phyloP scores from a whole-genome alignment of 2,888 invertebrate genomes.

The Hemaris fuciformis region DNA sequence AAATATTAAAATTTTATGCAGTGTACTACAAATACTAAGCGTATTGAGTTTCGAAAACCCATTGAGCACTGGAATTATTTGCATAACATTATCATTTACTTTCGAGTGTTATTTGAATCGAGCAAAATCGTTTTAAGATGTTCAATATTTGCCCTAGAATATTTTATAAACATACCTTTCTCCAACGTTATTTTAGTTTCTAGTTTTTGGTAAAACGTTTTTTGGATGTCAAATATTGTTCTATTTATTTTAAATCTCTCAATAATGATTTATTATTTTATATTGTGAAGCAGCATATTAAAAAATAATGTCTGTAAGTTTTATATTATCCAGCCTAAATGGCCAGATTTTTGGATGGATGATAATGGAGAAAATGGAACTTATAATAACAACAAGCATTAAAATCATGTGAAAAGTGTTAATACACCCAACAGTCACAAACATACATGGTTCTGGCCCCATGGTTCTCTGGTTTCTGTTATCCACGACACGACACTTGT shows the following conservation, averaged over 20 bases:
- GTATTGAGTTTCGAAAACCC: constrained; percentile 3
- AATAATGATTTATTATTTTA: neutral
- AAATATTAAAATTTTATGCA: constrained; percentile 9
- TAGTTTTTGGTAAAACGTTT: neutral
- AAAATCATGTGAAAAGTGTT: no score
- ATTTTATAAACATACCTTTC: constrained; percentile 3
- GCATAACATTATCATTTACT: constrained; percentile 7
- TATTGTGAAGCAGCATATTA: no score
- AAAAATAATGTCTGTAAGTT: no score
- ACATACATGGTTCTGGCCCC: no score
- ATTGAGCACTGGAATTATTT: constrained; percentile 7
- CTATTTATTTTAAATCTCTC: neutral
- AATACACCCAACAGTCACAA: no score
- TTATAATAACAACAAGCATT: no score
- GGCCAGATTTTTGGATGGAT: no score
- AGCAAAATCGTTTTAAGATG: neutral
- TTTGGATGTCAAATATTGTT: neutral
- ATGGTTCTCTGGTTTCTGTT: no score
- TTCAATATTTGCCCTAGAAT: neutral
- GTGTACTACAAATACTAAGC: neutral
- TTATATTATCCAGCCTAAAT: no score
- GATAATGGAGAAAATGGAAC: no score
- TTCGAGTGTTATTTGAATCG: neutral
- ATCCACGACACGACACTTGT: neutral
- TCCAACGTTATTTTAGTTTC: constrained; percentile 2